phyloP scores from a whole-genome alignment of 2,797 vertebrate genomes.

The Vespertilio murinus region DNA sequence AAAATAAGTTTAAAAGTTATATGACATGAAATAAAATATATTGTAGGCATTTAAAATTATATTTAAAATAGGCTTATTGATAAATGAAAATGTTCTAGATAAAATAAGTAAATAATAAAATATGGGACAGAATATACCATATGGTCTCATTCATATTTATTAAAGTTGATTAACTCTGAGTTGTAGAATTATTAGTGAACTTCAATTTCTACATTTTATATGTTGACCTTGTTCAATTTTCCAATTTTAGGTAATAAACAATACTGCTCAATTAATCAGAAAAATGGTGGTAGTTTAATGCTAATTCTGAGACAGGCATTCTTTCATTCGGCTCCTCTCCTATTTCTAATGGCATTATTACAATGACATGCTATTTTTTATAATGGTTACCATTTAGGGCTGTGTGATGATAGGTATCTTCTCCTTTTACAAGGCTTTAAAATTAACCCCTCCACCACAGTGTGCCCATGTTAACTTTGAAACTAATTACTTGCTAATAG shows the following conservation, averaged over 20 bases:
- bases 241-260: constrained; percentile 33
- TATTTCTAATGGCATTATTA: background rate
- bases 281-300: constrained; percentile 2
- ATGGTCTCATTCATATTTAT: background rate
- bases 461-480: background rate
- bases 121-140: background rate
- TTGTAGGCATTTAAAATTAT: background rate
- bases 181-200: background rate
- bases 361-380: background rate
- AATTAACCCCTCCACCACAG: background rate
- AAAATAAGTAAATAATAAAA: background rate
- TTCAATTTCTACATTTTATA: constrained; percentile 19
- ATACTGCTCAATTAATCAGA: constrained; percentile 17
- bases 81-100: background rate
- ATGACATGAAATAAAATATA: background rate
- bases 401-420: background rate
- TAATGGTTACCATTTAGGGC: background rate
- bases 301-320: background rate
- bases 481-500: constrained; percentile 2
- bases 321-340: background rate
- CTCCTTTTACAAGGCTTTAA: background rate
- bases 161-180: background rate
- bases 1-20: background rate
- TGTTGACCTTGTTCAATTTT: constrained; percentile 35
- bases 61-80: constrained; percentile 26